These are phyloP conservation scores for Alentia gelatinosa DNA, from an alignment of 2,888 invertebrate species.

Conservation along the genomic window DNA sequence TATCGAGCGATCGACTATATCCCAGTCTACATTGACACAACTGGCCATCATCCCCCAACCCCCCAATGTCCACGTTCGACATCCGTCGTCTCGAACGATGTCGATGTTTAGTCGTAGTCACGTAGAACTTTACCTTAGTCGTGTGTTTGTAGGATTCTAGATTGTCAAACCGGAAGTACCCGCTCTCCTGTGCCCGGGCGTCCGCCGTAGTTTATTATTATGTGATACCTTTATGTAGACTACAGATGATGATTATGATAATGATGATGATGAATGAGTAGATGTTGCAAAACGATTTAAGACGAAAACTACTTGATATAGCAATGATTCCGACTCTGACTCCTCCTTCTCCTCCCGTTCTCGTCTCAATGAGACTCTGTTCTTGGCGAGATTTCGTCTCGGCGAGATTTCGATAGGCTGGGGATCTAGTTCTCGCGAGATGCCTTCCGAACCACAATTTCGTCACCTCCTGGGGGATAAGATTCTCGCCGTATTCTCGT, in stretches of 20 bases:
- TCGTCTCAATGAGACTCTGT: neutral
- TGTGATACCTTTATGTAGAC: conserved; percentile 49
- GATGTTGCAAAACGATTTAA: conserved; percentile 47
- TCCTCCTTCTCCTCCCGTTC: conserved; percentile 23
- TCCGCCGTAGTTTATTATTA: conserved; percentile 37
- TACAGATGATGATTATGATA: neutral
- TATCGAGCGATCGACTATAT: neutral
- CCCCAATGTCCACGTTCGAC: neutral
- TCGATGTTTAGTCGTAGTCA: conserved; percentile 37
- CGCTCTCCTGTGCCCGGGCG: neutral
- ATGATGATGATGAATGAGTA: conserved; percentile 19
- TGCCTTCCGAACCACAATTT: no score
- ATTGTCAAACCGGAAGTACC: conserved; percentile 19
- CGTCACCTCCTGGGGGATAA: no score
- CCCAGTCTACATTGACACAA: conserved; percentile 2
- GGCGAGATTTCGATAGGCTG: neutral
- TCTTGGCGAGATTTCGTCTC: neutral
- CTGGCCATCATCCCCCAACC: conserved; percentile 9
- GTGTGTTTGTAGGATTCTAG: conserved; percentile 52
- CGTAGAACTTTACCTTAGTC: conserved; percentile 28
- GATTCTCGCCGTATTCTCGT: no score
- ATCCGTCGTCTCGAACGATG: neutral
- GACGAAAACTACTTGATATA: conserved; percentile 49
- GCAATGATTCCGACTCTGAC: conserved; percentile 32
- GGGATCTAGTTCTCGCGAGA: no score